phyloP scores from a whole-genome alignment of 2,888 invertebrate species.

The Chrysolina oricalcia region DNA sequence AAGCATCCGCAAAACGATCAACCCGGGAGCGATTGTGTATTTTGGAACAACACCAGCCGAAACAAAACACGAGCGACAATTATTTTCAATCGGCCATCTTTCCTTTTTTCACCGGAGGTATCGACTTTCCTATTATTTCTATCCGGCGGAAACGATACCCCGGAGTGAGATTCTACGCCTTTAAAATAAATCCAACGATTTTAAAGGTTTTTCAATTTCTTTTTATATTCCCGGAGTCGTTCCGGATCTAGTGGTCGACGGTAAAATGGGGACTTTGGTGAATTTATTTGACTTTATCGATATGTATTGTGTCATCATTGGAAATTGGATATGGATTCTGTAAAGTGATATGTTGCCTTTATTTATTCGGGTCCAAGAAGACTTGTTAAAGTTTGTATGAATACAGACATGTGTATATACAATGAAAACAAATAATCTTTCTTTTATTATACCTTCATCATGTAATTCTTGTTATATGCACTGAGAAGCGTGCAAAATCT shows the following conservation, averaged over 20 bases:
- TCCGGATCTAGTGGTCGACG: slow-evolving; percentile 29
- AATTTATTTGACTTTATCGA: slow-evolving; percentile 51
- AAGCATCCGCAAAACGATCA: slow-evolving; percentile 70
- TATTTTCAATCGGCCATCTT: slow-evolving; percentile 70
- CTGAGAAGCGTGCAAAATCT: too few species aligned
- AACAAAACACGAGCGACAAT: slow-evolving; percentile 69
- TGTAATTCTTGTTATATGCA: too few species aligned
- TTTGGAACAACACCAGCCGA: slow-evolving; percentile 45
- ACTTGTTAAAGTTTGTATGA: neutral
- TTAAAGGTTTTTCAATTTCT: slow-evolving; percentile 67
- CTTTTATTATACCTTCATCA: too few species aligned
- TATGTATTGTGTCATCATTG: slow-evolving; percentile 42
- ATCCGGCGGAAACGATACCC: slow-evolving; percentile 65
- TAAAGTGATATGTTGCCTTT: neutral
- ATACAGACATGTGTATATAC: too few species aligned
- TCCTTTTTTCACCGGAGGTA: slow-evolving; percentile 56
- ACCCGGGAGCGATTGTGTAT: slow-evolving; percentile 68
- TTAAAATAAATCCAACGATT: slow-evolving; percentile 67
- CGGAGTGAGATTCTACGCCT: slow-evolving; percentile 64
- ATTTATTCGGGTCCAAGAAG: too few species aligned
- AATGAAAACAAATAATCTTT: too few species aligned
- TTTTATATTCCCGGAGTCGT: slow-evolving; percentile 58
- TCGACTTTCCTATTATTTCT: slow-evolving; percentile 56
- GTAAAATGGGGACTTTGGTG: slow-evolving; percentile 45
- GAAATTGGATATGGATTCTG: neutral